Base-by-base conservation (phyloP, 2,113 vertebrate genomes). In the Pandion haliaetus region DNA sequence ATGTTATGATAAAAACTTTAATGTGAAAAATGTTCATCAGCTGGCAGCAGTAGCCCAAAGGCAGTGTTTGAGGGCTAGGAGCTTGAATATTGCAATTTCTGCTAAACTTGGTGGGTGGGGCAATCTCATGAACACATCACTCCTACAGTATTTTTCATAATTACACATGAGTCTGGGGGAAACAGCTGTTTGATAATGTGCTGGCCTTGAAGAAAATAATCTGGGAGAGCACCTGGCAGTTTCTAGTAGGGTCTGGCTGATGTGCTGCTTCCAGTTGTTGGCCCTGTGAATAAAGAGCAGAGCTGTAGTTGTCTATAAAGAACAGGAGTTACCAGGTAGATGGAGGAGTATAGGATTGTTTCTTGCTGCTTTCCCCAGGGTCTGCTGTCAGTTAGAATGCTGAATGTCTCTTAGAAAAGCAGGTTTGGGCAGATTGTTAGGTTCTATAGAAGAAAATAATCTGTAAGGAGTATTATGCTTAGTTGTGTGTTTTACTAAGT, bases 291-390 rank as follows among this genome's bases (percentile, higher is more conserved):
- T 20, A 17, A 77, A 82, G 45, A 54, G 54, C 45, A 47, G 26
- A 9, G 23, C 34, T 9, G 1, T 16, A 18, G 14, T 1, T 86
- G 40, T 13, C 77, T 67, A 0, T 14, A 5, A 47, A 42, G 67
- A 73, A 25, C 0, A 61, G 69, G 80, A 62, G 17, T 40, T 29
- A 36, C 12, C 5, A 32, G 65, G 63, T 25, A 11, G 32, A 3
- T 31, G 34, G 52, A 86, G 62, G 38, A 63, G 34, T 6, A 4
- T 9, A 45, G 36, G 16, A 77, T 81, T 83, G 80, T 40, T 62
- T 57, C 50, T 40, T 84, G 73, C 5, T 28, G 28, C 62, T 77
- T 59, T 63, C 26, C 36, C 19, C 14, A 38, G 36, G 19, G 8
- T 61, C 40, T 82, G 21, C 36, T 61, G 34, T 74, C 42, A 36